phyloP scores from a whole-genome alignment of 2,888 invertebrate species.

The Melanchra persicariae region DNA sequence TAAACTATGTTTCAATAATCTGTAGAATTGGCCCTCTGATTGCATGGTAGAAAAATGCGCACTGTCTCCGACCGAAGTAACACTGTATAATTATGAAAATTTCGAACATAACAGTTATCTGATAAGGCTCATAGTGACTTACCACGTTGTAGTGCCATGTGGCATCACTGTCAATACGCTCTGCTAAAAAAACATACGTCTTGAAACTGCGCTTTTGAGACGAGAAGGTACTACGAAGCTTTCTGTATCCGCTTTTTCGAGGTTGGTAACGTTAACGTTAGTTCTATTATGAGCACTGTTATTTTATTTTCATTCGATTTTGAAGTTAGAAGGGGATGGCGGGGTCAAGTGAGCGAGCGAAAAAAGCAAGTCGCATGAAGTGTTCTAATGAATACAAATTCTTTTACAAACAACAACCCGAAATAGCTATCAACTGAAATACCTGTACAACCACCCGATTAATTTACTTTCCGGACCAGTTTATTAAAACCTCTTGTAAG shows the following conservation, averaged over 20 bases:
- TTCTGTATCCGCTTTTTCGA: background rate
- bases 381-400: constrained; percentile 52
- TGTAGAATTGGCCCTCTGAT: too few species aligned
- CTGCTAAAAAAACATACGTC: background rate
- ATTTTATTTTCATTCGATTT: constrained; percentile 8
- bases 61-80: too few species aligned
- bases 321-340: too few species aligned
- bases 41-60: too few species aligned
- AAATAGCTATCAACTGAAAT: constrained; percentile 55
- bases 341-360: too few species aligned
- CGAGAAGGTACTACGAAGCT: background rate
- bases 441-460: constrained; percentile 60
- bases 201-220: background rate
- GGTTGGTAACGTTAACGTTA: background rate
- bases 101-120: too few species aligned
- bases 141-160: too few species aligned
- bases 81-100: too few species aligned
- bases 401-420: constrained; percentile 34
- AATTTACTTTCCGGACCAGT: constrained; percentile 54
- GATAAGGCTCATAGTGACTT: too few species aligned
- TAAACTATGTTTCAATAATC: too few species aligned
- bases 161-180: background rate
- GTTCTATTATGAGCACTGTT: too few species aligned
- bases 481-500: constrained; percentile 29
- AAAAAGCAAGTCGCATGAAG: constrained; percentile 8